These are phyloP conservation scores for Drosophila histrio DNA, from an alignment of 2,888 invertebrate genomes.

Conservation along the genomic window DNA sequence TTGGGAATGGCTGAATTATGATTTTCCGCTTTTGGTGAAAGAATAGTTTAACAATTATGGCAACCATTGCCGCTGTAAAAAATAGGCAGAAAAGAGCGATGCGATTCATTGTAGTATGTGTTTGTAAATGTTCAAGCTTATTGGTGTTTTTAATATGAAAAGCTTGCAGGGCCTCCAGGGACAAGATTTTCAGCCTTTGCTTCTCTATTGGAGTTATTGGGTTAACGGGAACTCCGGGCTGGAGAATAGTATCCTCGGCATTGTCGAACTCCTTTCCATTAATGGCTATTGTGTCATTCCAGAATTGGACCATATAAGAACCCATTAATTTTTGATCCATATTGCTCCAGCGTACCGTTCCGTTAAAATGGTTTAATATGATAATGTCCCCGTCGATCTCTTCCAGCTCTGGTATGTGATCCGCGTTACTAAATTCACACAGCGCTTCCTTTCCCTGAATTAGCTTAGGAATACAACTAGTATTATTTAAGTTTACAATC, in stretches of 20 bases:
- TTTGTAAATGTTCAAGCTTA: too few relatives aligned
- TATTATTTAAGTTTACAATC: background rate
- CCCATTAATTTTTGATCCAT: background rate
- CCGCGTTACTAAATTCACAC: background rate
- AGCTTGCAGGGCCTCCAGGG: too few relatives aligned
- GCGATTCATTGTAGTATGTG: too few relatives aligned
- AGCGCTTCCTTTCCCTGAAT: background rate
- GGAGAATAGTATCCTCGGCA: background rate
- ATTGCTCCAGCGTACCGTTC: background rate
- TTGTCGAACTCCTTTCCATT: background rate
- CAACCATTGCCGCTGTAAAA: background rate
- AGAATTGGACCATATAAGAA: background rate
- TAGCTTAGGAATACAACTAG: background rate
- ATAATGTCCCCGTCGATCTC: background rate
- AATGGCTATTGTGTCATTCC: background rate
- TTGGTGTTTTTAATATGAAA: too few relatives aligned
- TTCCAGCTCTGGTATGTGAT: background rate
- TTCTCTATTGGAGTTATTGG: too few relatives aligned
- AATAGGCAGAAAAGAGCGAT: too few relatives aligned
- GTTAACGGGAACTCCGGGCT: background rate
- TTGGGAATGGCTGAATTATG: background rate
- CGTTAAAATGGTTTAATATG: background rate
- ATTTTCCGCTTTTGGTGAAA: background rate
- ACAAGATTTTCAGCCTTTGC: too few relatives aligned
- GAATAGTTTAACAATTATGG: background rate